These are phyloP conservation scores for Cacatua alba DNA, from an alignment of 2,113 vertebrate species.

Conservation along the genomic window DNA sequence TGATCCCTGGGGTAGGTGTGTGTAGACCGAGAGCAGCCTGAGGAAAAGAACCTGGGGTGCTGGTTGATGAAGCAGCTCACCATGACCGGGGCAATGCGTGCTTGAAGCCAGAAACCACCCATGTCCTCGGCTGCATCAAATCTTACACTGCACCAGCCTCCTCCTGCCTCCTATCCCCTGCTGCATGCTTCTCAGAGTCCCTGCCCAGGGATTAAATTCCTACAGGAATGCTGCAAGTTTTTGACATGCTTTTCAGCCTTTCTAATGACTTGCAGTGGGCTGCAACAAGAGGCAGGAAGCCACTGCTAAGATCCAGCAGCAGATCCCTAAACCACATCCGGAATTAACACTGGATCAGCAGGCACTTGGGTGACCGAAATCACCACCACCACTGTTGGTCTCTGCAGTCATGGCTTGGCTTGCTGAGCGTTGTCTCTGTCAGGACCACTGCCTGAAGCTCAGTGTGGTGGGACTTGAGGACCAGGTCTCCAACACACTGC, in stretches of 20 bases:
- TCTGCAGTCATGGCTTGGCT: neutral
- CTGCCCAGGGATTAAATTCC: neutral
- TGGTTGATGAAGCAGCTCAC: neutral
- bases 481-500: neutral
- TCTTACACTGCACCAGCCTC: neutral
- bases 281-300: neutral
- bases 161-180: neutral
- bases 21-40: neutral
- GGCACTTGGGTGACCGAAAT: neutral
- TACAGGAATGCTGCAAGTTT: too few species aligned
- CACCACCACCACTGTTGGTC: accelerated
- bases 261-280: neutral
- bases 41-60: neutral
- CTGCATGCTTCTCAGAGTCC: neutral
- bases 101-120: neutral
- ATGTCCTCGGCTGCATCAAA: neutral
- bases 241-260: neutral
- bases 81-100: neutral
- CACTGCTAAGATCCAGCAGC: neutral
- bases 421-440: neutral
- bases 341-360: neutral
- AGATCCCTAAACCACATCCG: neutral
- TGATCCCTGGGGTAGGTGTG: neutral
- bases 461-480: accelerated
- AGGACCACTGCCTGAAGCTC: neutral